A percentile compares a stretch with the other conserved stretches of the same genome.
These are phyloP conservation scores for Heteromyza rotundicornis DNA, from an alignment of 2,888 invertebrate genomes.

Conservation along the genomic window DNA sequence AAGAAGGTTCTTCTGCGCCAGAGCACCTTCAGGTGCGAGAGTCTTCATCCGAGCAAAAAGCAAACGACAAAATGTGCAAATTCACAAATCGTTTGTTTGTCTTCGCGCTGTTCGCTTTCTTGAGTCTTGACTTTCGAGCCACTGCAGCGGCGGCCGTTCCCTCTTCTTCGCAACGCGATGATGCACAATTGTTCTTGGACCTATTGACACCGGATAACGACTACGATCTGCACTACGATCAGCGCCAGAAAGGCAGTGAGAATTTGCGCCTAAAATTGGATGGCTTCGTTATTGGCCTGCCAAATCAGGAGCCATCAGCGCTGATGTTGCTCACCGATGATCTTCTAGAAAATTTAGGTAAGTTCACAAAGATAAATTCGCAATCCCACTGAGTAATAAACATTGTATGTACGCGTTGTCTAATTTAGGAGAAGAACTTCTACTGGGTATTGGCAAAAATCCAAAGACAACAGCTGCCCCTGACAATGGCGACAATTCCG, in stretches of 20 bases:
- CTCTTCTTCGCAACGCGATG: background rate
- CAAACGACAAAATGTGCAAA: conserved; percentile 51
- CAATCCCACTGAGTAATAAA: background rate
- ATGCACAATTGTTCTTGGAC: conserved; percentile 24
- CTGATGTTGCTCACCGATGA: conserved; percentile 35
- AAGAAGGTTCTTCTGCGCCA: conserved; percentile 25
- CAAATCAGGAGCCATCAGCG: conserved; percentile 29
- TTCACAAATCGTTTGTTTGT: conserved; percentile 58
- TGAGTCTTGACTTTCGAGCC: background rate
- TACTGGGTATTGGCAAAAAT: conserved; percentile 28
- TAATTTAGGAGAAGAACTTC: conserved; percentile 34
- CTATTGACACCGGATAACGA: conserved; percentile 34
- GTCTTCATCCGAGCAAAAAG: no score
- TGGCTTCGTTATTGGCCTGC: conserved; percentile 53
- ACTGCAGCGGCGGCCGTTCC: background rate
- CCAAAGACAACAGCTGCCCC: conserved; percentile 13
- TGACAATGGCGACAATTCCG: conserved; percentile 23
- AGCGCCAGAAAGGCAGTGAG: conserved; percentile 79
- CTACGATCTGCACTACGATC: conserved; percentile 68
- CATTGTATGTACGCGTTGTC: background rate
- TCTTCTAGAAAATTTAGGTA: conserved; percentile 32
- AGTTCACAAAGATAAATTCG: background rate
- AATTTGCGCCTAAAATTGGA: conserved; percentile 73
- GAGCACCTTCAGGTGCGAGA: background rate
- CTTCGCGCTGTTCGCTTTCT: conserved; percentile 37